phyloP scores from a whole-genome alignment of 2,888 invertebrate genomes.

The Pseudoips prasinana region DNA sequence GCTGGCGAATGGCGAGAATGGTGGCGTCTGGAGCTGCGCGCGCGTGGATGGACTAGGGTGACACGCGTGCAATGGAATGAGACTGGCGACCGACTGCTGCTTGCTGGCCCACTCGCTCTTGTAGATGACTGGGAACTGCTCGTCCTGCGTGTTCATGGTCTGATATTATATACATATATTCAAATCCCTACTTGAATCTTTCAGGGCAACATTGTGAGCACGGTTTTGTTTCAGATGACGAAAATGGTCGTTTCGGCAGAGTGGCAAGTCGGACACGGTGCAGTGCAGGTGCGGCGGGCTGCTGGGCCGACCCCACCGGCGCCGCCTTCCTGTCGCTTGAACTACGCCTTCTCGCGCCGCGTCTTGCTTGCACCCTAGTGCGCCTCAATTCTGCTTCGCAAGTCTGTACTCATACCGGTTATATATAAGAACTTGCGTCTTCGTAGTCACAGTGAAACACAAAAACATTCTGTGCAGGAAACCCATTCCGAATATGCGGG shows the following conservation, averaged over 20 bases:
- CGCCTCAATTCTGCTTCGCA: constrained; percentile 62
- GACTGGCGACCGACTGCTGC: constrained; percentile 42
- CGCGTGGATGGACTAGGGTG: constrained; percentile 41
- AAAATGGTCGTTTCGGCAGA: constrained; percentile 25
- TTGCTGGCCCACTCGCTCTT: constrained; percentile 52
- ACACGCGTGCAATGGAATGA: constrained; percentile 38
- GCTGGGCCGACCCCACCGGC: constrained; percentile 43
- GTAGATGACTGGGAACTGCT: constrained; percentile 53
- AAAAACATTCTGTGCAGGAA: constrained; percentile 44
- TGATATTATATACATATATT: not conserved
- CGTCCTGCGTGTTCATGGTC: constrained; percentile 42
- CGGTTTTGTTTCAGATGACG: constrained; percentile 25
- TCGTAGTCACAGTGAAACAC: too few species aligned
- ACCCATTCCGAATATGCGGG: constrained; percentile 60
- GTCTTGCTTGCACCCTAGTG: constrained; percentile 50
- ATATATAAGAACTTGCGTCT: too few species aligned
- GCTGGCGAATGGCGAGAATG: constrained; percentile 25
- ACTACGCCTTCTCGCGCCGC: constrained; percentile 45
- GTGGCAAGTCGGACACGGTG: constrained; percentile 46
- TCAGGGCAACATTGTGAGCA: not conserved
- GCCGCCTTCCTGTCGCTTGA: constrained; percentile 52
- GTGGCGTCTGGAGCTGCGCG: constrained; percentile 21
- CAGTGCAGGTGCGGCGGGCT: constrained; percentile 47
- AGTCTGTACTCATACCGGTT: constrained; percentile 33
- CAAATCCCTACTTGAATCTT: constrained; percentile 5